phyloP scores from a whole-genome alignment of 1,140 invertebrate genomes.

The Atta texana region DNA sequence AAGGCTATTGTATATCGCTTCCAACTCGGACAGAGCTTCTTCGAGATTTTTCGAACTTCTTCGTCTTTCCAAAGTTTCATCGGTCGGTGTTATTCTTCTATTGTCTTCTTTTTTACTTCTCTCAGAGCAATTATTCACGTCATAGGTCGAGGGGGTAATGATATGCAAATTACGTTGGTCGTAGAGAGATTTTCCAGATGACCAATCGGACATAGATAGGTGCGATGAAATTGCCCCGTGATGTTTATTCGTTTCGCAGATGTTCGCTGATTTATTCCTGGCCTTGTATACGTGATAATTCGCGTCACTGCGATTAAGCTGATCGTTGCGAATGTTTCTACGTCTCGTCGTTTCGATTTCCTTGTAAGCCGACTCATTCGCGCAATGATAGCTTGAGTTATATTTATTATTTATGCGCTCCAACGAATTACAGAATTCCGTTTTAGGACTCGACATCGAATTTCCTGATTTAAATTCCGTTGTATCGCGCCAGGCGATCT shows the following conservation, averaged over 20 bases:
- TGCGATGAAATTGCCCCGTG: slow-evolving; percentile 24
- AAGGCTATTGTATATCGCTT: slow-evolving; percentile 95
- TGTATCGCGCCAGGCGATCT: slow-evolving; percentile 39
- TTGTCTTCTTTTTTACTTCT: slow-evolving; percentile 14
- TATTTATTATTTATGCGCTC: slow-evolving; percentile 65
- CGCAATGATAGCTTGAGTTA: slow-evolving; percentile 60
- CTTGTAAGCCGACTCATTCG: slow-evolving; percentile 40
- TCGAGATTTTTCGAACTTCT: slow-evolving; percentile 92
- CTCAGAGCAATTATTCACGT: slow-evolving; percentile 25
- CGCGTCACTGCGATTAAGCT: slow-evolving; percentile 59
- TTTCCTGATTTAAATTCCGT: neutral
- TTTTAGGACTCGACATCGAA: neutral
- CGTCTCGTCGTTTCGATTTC: slow-evolving; percentile 66
- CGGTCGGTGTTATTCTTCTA: slow-evolving; percentile 74
- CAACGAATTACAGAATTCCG: slow-evolving; percentile 51
- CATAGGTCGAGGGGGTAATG: neutral
- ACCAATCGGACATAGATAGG: slow-evolving; percentile 5
- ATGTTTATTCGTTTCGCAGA: slow-evolving; percentile 54
- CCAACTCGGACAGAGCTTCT: slow-evolving; percentile 94
- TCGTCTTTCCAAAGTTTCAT: slow-evolving; percentile 81
- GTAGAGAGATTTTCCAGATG: slow-evolving; percentile 18
- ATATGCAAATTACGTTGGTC: neutral
- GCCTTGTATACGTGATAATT: slow-evolving; percentile 21
- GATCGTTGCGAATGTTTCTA: slow-evolving; percentile 69
- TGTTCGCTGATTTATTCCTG: slow-evolving; percentile 31